Conservation (phyloP, 2,888 invertebrate species). For the Caradrina clavipalpis region DNA sequence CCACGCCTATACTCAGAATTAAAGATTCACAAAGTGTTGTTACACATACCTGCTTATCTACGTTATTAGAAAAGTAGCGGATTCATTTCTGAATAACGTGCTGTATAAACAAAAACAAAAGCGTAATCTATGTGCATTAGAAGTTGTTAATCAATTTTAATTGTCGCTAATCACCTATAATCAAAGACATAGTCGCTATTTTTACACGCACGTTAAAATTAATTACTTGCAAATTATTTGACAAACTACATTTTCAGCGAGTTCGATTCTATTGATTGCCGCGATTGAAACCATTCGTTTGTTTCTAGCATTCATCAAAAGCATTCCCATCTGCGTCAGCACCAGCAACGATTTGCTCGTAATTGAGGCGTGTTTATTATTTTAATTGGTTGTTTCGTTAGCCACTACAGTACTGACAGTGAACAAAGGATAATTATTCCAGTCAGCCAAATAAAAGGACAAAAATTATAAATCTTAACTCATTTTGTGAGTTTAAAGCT, state of each 20-base stretch:
- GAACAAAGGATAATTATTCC: slow-evolving; percentile 45
- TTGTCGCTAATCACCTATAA: slow-evolving; percentile 11
- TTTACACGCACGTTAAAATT: not conserved
- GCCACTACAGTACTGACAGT: slow-evolving; percentile 47
- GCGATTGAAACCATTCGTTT: slow-evolving; percentile 20
- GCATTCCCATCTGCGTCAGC: slow-evolving; percentile 61
- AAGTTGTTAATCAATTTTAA: slow-evolving; percentile 27
- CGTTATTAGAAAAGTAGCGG: not conserved
- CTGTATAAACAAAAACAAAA: slow-evolving; percentile 25
- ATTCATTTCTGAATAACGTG: not conserved
- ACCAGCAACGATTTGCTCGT: slow-evolving; percentile 52
- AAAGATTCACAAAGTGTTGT: slow-evolving; percentile 14
- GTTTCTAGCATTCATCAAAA: slow-evolving; percentile 51
- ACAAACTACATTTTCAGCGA: not conserved
- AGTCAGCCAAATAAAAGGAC: slow-evolving; percentile 34
- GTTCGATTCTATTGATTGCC: slow-evolving; percentile 10
- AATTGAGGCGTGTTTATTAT: slow-evolving; percentile 65
- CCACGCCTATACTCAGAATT: slow-evolving; percentile 21
- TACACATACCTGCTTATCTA: slow-evolving; percentile 14
- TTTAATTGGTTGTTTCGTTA: slow-evolving; percentile 67
- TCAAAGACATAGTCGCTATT: slow-evolving; percentile 6
- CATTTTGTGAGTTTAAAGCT: slow-evolving; percentile 25
- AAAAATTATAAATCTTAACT: slow-evolving; percentile 17
- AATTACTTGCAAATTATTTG: not conserved
- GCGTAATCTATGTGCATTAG: not conserved